Base-by-base conservation (phyloP, 2,113 vertebrate species). In the Oryzias celebensis region DNA sequence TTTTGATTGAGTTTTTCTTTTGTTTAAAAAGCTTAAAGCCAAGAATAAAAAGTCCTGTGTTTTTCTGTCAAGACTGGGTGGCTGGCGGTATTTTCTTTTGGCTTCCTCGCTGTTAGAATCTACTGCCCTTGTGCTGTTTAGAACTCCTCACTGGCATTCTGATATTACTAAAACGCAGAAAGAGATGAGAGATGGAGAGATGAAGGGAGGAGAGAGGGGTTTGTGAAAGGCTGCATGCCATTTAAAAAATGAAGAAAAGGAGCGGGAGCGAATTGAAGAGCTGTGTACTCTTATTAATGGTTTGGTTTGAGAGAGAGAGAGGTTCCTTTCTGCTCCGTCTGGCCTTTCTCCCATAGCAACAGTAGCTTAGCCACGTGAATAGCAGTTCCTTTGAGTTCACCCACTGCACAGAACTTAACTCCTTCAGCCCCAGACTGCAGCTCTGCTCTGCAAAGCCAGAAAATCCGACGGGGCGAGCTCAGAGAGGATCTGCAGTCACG, bases 321-420 rank as follows among this genome's bases (percentile, higher is more conserved):
- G 65, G 50, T 71, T 74, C 86, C 80, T 90, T 81, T 87, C 82
- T 89, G 79, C 85, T 88, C 82, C 87, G 85, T 87, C 88, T 90
- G 89, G 86, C 87, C 85, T 78, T 88, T 84, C 81, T 92, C 87
- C 89, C 89, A 91, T 93, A 89, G 91, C 90, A 91, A 92, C 92
- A 91, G 85, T 69, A 60, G 87, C 87, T 83, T 85, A 89, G 89
- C 83, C 79, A 80, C 78, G 88, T 90, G 89, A 91, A 84, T 70
- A 75, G 82, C 78, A 75, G 87, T 85, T 89, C 85, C 78, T 90
- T 80, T 87, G 85, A 88, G 82, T 87, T 85, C 75, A 90, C 77
- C 82, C 84, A 68, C 77, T 84, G 87, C 81, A 82, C 71, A 75
- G 42, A 66, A 24, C 64, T 89, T 88, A 92, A 89, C 80, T 74